Base-by-base conservation (phyloP, 2,113 vertebrate genomes). In the Melospiza melodia region DNA sequence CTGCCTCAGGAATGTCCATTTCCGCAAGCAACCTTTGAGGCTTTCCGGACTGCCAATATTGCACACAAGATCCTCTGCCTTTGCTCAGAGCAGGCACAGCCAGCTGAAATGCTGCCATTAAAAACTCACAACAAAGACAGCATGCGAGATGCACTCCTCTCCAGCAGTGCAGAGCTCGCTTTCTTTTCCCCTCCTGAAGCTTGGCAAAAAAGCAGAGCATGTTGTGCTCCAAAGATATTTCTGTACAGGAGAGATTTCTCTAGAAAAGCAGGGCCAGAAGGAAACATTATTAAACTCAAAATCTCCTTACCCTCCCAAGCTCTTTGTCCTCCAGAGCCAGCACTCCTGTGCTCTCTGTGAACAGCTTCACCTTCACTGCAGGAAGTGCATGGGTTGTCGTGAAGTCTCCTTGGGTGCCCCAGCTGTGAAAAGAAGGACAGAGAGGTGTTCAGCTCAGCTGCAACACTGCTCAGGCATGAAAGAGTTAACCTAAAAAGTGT, bases 361-460 rank as follows among this genome's bases (percentile, higher is more conserved):
- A 99, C 71, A 99, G 98, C 97, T 99, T 99, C 95, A 99, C 99
- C 97, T 99, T 99, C 91, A 99, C 99, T 23, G 99, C 99, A 22
- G 99, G 99, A 69, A 99, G 98, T 0, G 99, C 99, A 1, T 99
- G 99, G 16, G 99, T 99, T 21, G 99, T 99, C 0, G 98, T 99
- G 97, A 99, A 99, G 97, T 99, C 99, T 35, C 99, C 99, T 97
- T 99, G 99, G 86, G 99, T 99, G 21, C 99, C 99, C 99, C 99
- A 99, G 61, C 99, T 99, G 98, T 87, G 97, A 98, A 98, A 97
- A 94, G 65, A 97, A 97, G 21, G 75, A 95, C 33, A 96, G 59
- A 74, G 43, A 90, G 58, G 85, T 15, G 39, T 12, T 92, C 84
- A 84, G 71, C 52, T 58, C 13, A 25, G 39, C 3, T 1, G 5